Evolutionary conservation across 2,797 vertebrate genomes (phyloP).

Genomic region (Pogoniulus pusillus): DNA sequence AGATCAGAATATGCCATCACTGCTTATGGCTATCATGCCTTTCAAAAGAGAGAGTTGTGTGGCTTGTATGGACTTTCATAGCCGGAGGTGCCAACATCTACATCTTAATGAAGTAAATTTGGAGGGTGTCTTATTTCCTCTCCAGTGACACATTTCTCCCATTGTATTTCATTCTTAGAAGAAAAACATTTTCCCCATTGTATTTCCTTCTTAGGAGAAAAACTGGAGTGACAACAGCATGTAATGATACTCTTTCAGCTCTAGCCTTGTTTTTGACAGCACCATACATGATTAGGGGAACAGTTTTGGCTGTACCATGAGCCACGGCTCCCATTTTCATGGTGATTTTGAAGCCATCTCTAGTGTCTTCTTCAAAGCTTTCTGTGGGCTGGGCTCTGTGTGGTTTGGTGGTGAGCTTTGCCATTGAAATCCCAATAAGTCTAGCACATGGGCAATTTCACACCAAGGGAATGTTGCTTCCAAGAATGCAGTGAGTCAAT

Average conservation of each 20-base stretch:
- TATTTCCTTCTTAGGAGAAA: slow-evolving; percentile 29
- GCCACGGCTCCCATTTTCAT: not conserved
- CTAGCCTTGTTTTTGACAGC: not conserved
- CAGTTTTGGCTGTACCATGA: not conserved
- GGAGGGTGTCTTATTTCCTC: not conserved
- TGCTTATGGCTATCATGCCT: not conserved
- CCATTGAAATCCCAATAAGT: slow-evolving; percentile 35
- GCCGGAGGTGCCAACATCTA: not conserved
- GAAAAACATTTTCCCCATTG: not conserved
- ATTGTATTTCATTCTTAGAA: slow-evolving; percentile 9
- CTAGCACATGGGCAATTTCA: slow-evolving; percentile 40
- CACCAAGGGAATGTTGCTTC: slow-evolving; percentile 34
- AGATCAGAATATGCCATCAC: not conserved
- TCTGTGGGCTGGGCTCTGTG: not conserved
- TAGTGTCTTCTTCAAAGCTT: slow-evolving; percentile 9
- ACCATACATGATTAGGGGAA: not conserved
- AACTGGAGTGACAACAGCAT: not conserved
- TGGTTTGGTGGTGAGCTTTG: slow-evolving; percentile 7
- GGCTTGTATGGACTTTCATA: not conserved
- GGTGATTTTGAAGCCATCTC: not conserved
- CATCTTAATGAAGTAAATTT: not conserved
- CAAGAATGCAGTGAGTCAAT: not conserved
- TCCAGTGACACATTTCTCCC: not conserved
- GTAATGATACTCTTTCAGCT: not conserved
- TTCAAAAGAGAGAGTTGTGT: not conserved